Conservation (phyloP, 2,113 vertebrate species). For the Urocynchramus pylzowi region DNA sequence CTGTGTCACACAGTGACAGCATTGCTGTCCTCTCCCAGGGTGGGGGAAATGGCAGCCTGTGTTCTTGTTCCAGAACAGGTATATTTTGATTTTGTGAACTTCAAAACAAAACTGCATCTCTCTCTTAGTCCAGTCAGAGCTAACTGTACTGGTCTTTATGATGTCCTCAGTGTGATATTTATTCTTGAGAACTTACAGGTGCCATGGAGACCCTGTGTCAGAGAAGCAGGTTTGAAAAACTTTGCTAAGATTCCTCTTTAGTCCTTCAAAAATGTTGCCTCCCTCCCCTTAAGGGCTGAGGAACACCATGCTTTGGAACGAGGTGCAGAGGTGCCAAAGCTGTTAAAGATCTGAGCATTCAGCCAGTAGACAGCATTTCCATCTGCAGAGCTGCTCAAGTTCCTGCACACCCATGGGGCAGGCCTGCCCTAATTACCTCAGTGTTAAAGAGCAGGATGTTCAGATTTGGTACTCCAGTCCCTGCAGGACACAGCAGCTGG, state of each 20-base stretch:
- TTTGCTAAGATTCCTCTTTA: not conserved
- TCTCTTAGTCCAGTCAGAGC: not conserved
- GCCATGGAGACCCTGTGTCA: not conserved
- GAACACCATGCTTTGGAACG: not conserved
- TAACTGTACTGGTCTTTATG: not conserved
- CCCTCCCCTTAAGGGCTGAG: not conserved
- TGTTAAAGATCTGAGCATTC: not conserved
- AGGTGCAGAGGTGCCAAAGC: not conserved
- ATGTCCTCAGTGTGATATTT: not conserved
- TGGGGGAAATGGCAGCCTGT: not conserved
- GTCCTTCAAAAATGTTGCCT: not conserved
- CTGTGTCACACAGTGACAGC: no score
- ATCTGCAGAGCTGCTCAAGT: not conserved
- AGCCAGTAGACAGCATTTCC: not conserved
- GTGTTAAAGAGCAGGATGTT: not conserved
- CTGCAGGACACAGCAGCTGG: not conserved
- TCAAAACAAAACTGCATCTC: not conserved
- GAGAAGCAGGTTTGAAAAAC: not conserved
- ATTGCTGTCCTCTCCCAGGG: not conserved
- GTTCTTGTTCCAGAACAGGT: not conserved
- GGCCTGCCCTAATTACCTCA: not conserved
- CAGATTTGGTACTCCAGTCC: not conserved
- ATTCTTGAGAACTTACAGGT: not conserved
- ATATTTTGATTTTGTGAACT: not conserved
- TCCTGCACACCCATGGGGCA: not conserved